Evolutionary conservation across 2,797 vertebrate species (phyloP).

Genomic region (Acridotheres tristis): DNA sequence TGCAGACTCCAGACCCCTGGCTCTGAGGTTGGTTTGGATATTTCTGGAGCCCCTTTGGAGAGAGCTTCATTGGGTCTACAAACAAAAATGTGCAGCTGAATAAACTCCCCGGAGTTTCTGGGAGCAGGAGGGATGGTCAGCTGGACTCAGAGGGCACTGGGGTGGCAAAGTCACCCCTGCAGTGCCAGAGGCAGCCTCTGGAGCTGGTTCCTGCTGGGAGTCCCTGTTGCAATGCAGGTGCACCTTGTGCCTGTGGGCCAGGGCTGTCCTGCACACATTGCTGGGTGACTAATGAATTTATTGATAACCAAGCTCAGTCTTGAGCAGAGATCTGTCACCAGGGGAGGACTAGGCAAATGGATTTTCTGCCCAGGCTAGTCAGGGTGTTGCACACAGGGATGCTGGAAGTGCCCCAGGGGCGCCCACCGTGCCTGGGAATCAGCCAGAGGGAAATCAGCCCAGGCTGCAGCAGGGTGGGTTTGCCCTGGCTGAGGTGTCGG

Average conservation of each 20-base stretch:
- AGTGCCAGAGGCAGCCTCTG: not conserved
- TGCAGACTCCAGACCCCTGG: not conserved
- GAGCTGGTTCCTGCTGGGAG: not conserved
- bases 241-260: not conserved
- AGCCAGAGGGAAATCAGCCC: not conserved
- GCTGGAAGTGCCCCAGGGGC: not conserved
- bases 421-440: not conserved
- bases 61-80: fast-evolving
- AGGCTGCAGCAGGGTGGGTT: not conserved
- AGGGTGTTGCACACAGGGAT: not conserved
- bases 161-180: not conserved
- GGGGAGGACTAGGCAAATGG: not conserved
- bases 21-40: fast-evolving
- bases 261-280: not conserved
- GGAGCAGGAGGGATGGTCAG: not conserved
- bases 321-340: not conserved
- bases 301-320: not conserved
- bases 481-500: not conserved
- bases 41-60: not conserved
- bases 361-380: conserved; percentile 23
- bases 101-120: not conserved
- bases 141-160: not conserved
- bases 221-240: not conserved
- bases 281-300: conserved; percentile 9
- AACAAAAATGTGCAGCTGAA: not conserved